Percentiles rank a stretch among this genome's conserved stretches.
Conservation (phyloP, 2,888 invertebrate species). For the Tupiocoris notatus region DNA sequence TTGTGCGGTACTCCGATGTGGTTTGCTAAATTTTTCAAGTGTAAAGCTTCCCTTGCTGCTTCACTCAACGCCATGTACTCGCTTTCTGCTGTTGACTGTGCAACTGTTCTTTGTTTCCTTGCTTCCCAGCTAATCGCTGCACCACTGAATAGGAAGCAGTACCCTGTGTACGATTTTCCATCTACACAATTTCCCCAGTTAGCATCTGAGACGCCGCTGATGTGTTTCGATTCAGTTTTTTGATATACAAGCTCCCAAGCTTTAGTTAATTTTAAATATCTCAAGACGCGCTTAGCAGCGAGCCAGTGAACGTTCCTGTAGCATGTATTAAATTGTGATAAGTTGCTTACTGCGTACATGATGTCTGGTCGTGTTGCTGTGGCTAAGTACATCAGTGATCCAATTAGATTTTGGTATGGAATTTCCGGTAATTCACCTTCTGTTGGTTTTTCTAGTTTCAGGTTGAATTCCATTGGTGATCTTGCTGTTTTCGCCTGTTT, state of each 20-base stretch:
- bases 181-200: constrained; percentile 14
- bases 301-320: constrained; percentile 36
- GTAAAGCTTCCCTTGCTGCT: constrained; percentile 19
- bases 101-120: constrained; percentile 37
- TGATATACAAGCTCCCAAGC: constrained; percentile 5
- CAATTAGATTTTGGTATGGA: constrained; percentile 47
- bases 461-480: constrained; percentile 4
- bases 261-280: constrained; percentile 44
- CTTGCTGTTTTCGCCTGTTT: constrained; percentile 2
- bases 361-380: constrained; percentile 35
- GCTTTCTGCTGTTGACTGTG: constrained; percentile 25
- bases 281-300: constrained; percentile 46
- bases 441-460: not conserved
- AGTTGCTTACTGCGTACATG: constrained; percentile 12
- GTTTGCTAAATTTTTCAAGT: not conserved
- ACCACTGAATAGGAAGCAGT: constrained; percentile 31
- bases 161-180: constrained; percentile 44
- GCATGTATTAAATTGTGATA: constrained; percentile 14
- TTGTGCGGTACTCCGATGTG: not conserved
- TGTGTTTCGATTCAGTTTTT: not conserved
- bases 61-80: constrained; percentile 27
- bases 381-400: constrained; percentile 34
- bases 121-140: constrained; percentile 43
- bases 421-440: not conserved
- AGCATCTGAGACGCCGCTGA: not conserved